Percentiles rank a stretch among this genome's conserved stretches.
These are phyloP conservation scores for Onychomys torridus DNA, from an alignment of 2,797 vertebrate genomes.

Conservation along the genomic window DNA sequence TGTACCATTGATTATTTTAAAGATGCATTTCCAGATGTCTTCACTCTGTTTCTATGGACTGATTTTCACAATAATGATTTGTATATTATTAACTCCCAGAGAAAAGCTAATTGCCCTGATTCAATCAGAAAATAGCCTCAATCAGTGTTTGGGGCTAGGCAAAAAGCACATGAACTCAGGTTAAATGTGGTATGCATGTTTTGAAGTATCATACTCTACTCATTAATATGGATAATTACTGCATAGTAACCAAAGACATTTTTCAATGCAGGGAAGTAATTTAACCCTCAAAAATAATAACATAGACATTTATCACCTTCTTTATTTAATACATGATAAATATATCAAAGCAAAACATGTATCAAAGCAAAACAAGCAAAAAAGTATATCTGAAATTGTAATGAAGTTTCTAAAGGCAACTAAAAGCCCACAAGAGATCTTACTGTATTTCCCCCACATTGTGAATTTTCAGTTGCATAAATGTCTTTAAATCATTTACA, in stretches of 20 bases:
- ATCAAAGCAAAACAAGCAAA: not conserved
- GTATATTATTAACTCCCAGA: not conserved
- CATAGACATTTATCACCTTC: not conserved
- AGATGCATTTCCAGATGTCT: not conserved
- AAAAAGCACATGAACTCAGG: not conserved
- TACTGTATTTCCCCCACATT: not conserved
- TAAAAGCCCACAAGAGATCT: not conserved
- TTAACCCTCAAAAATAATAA: not conserved
- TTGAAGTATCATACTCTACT: not conserved
- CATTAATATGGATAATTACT: not conserved
- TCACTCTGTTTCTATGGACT: not conserved
- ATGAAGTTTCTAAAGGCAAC: slow-evolving; percentile 11
- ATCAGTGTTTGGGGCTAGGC: not conserved
- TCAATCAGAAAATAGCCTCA: not conserved
- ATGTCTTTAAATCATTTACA: slow-evolving; percentile 24
- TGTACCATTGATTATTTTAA: not conserved
- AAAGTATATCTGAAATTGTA: not conserved
- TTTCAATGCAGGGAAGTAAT: not conserved
- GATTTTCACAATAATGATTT: not conserved
- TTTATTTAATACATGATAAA: not conserved
- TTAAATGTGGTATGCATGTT: not conserved
- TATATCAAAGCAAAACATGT: not conserved
- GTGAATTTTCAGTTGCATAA: slow-evolving; percentile 11
- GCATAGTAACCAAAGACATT: not conserved
- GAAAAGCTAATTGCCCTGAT: not conserved